Evolutionary conservation across 1,140 invertebrate genomes (phyloP).

Genomic region (Lepidurus packardi): DNA sequence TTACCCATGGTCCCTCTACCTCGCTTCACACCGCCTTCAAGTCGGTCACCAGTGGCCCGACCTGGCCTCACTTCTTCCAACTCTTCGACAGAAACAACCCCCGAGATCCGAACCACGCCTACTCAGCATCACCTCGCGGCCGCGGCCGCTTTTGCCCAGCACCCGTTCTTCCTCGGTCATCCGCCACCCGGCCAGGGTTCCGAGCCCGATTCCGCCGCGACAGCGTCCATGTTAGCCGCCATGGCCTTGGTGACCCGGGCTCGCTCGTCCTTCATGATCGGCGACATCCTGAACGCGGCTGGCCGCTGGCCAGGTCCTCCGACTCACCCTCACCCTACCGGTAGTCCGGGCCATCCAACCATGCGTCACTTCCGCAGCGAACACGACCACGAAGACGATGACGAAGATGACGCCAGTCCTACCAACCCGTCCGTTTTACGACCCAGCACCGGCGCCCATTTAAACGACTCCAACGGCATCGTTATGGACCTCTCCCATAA

Average conservation of each 20-base stretch:
- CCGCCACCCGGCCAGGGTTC: not conserved
- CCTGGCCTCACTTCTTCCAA: not conserved
- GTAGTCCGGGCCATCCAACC: not conserved
- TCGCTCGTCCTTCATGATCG: slow-evolving; percentile 33
- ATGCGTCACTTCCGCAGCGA: not conserved
- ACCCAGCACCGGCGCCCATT: not conserved
- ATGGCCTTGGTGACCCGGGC: slow-evolving; percentile 32
- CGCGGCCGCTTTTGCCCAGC: not conserved
- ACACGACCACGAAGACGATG: slow-evolving; percentile 3
- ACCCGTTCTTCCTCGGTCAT: not conserved
- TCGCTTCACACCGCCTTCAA: not conserved
- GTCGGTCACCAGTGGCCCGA: not conserved
- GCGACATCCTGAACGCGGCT: slow-evolving; percentile 31
- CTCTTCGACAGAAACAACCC: not conserved
- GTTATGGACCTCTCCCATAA: slow-evolving; percentile 27
- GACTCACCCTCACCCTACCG: not conserved
- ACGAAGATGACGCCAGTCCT: not conserved
- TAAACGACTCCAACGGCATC: not conserved
- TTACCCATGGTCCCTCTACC: not conserved
- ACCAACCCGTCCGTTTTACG: slow-evolving; percentile 23
- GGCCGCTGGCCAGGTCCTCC: slow-evolving; percentile 11
- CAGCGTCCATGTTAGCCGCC: slow-evolving; percentile 32
- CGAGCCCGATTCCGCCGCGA: slow-evolving; percentile 7
- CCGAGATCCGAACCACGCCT: not conserved
- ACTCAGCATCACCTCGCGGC: not conserved